Evolutionary conservation across 2,797 vertebrate genomes (phyloP).

Genomic region (Helicolenus hilgendorfi): DNA sequence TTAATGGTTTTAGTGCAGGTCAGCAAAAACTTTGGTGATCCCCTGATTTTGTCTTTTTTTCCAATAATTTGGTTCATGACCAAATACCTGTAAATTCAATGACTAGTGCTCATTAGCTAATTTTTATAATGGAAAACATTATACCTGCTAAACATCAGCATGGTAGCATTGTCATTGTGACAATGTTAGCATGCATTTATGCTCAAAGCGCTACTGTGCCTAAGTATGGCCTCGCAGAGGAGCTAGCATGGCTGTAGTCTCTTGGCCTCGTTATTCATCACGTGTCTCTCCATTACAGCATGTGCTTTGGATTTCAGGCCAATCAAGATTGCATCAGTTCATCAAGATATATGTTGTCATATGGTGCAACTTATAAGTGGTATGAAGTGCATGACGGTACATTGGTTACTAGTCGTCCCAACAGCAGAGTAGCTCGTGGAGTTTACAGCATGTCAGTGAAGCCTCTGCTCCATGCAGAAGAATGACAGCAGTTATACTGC

Average conservation of each 20-base stretch:
- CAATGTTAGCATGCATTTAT: neutral
- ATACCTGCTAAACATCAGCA: neutral
- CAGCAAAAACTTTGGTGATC: neutral
- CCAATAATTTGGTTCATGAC: neutral
- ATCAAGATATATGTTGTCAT: neutral
- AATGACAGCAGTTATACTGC: slow-evolving; percentile 1
- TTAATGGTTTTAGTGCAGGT: too few relatives aligned
- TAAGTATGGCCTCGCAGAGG: neutral
- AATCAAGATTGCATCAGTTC: neutral
- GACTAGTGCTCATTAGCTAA: neutral
- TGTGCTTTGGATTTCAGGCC: neutral
- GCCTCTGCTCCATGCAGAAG: neutral
- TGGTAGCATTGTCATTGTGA: neutral
- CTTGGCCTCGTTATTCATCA: neutral
- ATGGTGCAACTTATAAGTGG: neutral
- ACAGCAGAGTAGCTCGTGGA: neutral
- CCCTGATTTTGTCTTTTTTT: neutral
- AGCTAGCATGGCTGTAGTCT: neutral
- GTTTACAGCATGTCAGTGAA: neutral
- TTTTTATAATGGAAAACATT: neutral
- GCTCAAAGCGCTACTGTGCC: neutral
- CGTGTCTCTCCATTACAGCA: neutral
- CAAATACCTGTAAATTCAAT: neutral
- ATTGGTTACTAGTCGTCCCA: neutral
- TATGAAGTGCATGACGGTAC: neutral